Evolutionary conservation across 2,113 vertebrate species (phyloP).

Genomic region (Egretta garzetta): DNA sequence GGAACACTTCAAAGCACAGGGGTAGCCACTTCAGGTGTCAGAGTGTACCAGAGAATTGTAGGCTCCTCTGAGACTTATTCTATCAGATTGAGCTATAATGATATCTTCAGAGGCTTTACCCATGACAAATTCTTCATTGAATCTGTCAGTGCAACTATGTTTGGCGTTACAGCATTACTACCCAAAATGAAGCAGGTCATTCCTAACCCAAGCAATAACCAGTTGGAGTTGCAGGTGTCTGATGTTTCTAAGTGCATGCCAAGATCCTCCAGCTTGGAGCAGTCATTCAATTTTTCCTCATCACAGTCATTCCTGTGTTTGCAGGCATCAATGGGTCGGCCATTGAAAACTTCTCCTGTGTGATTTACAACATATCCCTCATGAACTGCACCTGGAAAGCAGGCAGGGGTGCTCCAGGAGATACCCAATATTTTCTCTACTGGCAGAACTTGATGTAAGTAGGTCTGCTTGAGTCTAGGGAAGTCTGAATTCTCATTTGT

Average conservation of each 20-base stretch:
- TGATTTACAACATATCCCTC: constrained; percentile 30
- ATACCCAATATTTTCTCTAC: constrained; percentile 64
- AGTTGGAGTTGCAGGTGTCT: background rate
- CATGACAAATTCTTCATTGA: background rate
- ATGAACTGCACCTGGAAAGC: constrained; percentile 73
- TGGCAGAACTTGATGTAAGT: background rate
- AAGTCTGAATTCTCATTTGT: background rate
- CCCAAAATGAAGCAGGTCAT: background rate
- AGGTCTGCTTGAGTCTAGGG: background rate
- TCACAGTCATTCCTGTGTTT: background rate
- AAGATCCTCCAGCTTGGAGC: background rate
- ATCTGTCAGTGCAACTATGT: background rate
- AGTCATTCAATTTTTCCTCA: background rate
- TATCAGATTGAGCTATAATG: background rate
- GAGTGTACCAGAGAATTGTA: background rate
- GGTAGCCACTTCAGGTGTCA: background rate
- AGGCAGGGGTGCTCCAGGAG: constrained; percentile 45
- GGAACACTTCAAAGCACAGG: background rate
- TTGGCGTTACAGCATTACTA: background rate
- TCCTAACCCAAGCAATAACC: background rate
- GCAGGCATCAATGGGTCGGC: constrained; percentile 25
- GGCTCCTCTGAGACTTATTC: background rate
- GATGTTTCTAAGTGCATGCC: background rate
- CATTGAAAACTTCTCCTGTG: constrained; percentile 63
- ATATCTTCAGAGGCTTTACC: background rate